Evolutionary conservation across 2,797 vertebrate genomes (phyloP).

Genomic region (Hypotaenidia okinawae): DNA sequence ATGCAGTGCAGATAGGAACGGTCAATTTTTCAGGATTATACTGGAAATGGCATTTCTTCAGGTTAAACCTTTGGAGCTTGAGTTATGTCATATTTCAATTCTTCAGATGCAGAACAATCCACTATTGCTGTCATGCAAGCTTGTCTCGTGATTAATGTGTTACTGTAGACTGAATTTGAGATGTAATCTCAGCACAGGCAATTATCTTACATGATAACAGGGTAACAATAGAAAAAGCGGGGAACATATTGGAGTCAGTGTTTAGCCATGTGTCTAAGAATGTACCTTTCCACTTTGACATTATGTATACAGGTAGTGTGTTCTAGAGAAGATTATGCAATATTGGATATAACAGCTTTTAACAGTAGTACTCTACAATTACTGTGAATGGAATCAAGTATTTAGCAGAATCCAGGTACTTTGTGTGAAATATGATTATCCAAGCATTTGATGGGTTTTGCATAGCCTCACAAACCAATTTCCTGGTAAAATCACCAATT

Average conservation of each 20-base stretch:
- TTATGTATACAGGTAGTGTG: rapidly evolving
- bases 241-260: background rate
- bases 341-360: background rate
- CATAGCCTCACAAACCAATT: background rate
- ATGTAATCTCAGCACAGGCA: background rate
- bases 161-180: background rate
- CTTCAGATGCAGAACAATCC: background rate
- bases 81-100: background rate
- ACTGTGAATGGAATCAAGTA: background rate
- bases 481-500: background rate
- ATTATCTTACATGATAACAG: background rate
- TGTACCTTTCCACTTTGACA: background rate
- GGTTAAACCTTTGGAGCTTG: background rate
- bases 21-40: background rate
- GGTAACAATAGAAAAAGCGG: background rate
- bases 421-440: background rate
- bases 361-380: background rate
- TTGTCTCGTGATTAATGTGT: background rate
- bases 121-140: rapidly evolving
- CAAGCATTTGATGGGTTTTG: background rate
- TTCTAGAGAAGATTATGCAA: background rate
- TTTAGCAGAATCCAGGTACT: background rate
- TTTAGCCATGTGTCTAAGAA: background rate
- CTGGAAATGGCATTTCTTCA: background rate
- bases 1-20: background rate